Base-by-base conservation (phyloP, 2,888 invertebrate species). In the Chamaedrilus cognettii region DNA sequence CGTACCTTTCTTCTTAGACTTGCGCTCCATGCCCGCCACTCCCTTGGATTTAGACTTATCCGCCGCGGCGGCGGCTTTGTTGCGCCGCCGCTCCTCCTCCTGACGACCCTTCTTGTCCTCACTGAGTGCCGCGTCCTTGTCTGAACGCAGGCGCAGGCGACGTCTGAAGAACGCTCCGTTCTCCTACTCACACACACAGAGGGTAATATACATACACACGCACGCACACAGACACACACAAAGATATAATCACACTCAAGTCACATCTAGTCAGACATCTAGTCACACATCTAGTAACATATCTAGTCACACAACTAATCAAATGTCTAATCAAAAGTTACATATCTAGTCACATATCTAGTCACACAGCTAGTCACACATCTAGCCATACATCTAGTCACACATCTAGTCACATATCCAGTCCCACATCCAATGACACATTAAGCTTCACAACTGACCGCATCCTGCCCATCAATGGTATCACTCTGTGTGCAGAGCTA, bases 21-120 rank as follows among this genome's bases (percentile, higher is more conserved):
- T 70, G 7, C 89, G 74, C 75, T 90, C 90, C 7, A 87, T 87
- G 61, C 88, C 88, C 76, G 90, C 90, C 79, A 90, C 90, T 68
- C 88, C 85, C 52, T 79, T 69, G 28, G 35, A 75, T 68, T 76
- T 79, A 72, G 78, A 79, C 72, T 83, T 83, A 74, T 84, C 83
- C 73, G 84, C 84, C n/a, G n/a, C n/a, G n/a, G n/a, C n/a, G n/a
- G n/a, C n/a, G n/a, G n/a, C n/a, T 74, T 84, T 83, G 60, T 78
- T 75, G 63, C 89, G 85, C 42, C 90, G 86, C 75, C 89, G 78
- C 68, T 82, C 80, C 33, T 81, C 83, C 50, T 77, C 79, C 60
- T 70, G 66, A 64, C 70, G 66, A 62, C 76, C 75, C 26, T 76
- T 76, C 7, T 7, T 23, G 7, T n/a, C 23, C 23, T 5, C 55